These are phyloP conservation scores for Reticulitermes speratus DNA, from an alignment of 1,140 invertebrate species.

Conservation along the genomic window DNA sequence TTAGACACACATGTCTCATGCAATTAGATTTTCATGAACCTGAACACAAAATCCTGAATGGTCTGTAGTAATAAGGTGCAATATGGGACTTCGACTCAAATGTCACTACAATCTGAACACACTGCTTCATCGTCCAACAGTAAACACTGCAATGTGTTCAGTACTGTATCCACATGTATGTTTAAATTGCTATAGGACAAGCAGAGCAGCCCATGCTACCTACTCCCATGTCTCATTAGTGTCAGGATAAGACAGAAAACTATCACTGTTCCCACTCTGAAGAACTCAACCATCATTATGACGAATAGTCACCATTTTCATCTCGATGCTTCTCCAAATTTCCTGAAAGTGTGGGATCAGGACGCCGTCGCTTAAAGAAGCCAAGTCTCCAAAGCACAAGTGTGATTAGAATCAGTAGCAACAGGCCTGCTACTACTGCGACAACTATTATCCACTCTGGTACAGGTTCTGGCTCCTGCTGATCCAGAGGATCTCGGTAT, in stretches of 20 bases:
- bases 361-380: conserved; percentile 82
- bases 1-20: too few relatives aligned
- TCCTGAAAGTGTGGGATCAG: conserved; percentile 77
- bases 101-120: background rate
- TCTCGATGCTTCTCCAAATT: conserved; percentile 77
- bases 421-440: conserved; percentile 72
- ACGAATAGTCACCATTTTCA: conserved; percentile 47
- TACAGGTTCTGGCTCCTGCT: conserved; percentile 63
- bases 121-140: background rate
- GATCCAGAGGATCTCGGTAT: conserved; percentile 72
- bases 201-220: background rate
- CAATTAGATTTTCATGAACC: too few relatives aligned
- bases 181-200: background rate
- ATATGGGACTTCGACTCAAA: background rate
- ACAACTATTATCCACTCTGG: conserved; percentile 83
- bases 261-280: background rate
- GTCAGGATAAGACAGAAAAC: background rate
- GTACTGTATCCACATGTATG: background rate
- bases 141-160: background rate
- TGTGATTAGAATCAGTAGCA: conserved; percentile 76
- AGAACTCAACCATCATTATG: background rate
- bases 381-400: conserved; percentile 79
- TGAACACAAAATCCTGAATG: too few relatives aligned
- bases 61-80: too few relatives aligned
- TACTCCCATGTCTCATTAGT: background rate